These are phyloP conservation scores for Argyresthia albistria DNA, from an alignment of 2,888 invertebrate species.

Conservation along the genomic window DNA sequence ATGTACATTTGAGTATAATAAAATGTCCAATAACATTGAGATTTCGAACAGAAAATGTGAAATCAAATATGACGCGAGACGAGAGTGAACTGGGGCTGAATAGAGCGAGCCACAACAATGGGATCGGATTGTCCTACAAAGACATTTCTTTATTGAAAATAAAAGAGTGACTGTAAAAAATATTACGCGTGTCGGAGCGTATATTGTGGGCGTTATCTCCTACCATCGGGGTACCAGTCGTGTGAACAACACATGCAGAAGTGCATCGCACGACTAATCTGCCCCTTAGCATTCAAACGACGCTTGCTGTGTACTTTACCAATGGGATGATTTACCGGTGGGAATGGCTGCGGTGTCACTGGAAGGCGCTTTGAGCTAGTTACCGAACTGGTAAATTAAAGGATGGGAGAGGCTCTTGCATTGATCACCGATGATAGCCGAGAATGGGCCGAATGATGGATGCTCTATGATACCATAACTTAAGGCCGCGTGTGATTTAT, in stretches of 20 bases:
- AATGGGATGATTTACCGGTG: constrained; percentile 30
- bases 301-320: constrained; percentile 25
- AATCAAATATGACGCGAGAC: constrained; percentile 2
- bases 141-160: background rate
- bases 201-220: constrained; percentile 21
- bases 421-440: no score
- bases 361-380: no score
- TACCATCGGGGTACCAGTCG: constrained; percentile 38
- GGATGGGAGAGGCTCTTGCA: no score
- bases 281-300: constrained; percentile 44
- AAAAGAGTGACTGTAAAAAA: constrained; percentile 1
- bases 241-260: constrained; percentile 11
- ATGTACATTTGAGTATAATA: background rate
- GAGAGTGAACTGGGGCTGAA: background rate
- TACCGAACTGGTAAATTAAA: no score
- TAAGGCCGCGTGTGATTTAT: no score
- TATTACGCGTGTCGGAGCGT: constrained; percentile 3
- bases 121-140: constrained; percentile 1
- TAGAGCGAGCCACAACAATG: constrained; percentile 1
- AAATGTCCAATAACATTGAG: background rate
- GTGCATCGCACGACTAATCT: constrained; percentile 56
- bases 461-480: no score
- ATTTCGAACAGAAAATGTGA: background rate
- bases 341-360: background rate
- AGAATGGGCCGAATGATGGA: no score